These are phyloP conservation scores for Rhinophrynus dorsalis DNA, from an alignment of 2,797 vertebrate species.

Conservation along the genomic window DNA sequence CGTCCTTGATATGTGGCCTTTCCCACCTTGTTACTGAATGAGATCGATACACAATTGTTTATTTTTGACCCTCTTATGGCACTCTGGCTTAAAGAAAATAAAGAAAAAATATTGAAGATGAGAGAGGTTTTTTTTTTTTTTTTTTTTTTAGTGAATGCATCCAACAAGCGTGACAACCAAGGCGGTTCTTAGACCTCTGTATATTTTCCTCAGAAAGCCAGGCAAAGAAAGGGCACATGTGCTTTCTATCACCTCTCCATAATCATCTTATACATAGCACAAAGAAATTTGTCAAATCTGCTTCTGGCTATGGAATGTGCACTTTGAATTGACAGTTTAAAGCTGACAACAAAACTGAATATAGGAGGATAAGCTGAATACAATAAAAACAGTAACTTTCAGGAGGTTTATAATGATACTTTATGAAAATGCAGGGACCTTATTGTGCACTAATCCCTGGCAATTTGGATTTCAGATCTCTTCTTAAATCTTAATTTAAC, in stretches of 20 bases:
- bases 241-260: conserved; percentile 63
- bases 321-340: conserved; percentile 63
- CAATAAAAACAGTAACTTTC: conserved; percentile 67
- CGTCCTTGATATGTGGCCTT: conserved; percentile 65
- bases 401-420: conserved; percentile 55
- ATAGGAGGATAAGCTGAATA: conserved; percentile 64
- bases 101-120: conserved; percentile 53
- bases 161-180: conserved; percentile 58
- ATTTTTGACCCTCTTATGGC: conserved; percentile 65
- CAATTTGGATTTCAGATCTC: conserved; percentile 2
- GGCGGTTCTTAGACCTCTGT: conserved; percentile 56
- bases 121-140: conserved; percentile 59
- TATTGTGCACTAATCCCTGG: conserved; percentile 13
- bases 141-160: conserved; percentile 54
- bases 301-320: conserved; percentile 68
- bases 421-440: conserved; percentile 29
- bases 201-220: conserved; percentile 56
- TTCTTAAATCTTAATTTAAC: conserved; percentile 23
- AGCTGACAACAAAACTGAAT: conserved; percentile 68
- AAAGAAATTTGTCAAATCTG: conserved; percentile 76
- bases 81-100: conserved; percentile 57
- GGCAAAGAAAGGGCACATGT: conserved; percentile 63
- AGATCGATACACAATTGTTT: conserved; percentile 63
- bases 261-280: conserved; percentile 74
- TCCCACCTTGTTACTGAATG: conserved; percentile 56